Conservation (phyloP, 1,140 invertebrate species). For the Caenorhabditis inopinata region DNA sequence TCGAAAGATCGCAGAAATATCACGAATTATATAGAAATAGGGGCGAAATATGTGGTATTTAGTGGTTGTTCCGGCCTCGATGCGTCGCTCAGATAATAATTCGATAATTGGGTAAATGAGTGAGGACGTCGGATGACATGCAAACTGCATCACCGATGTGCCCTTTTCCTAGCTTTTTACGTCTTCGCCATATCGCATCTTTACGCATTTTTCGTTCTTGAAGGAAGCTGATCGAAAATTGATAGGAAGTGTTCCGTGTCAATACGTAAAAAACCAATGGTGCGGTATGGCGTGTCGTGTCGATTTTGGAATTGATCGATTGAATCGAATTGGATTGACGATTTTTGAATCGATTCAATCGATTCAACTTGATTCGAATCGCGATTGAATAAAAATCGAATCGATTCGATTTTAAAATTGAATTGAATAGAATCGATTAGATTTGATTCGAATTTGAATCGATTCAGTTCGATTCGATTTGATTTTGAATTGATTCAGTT, state of each 20-base stretch:
- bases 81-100: conserved; percentile 32
- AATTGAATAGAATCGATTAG: no score
- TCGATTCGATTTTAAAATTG: no score
- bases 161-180: conserved; percentile 31
- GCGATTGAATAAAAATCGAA: no score
- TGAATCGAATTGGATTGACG: no score
- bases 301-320: no score
- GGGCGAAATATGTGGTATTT: background rate
- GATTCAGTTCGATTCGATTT: no score
- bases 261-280: no score
- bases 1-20: background rate
- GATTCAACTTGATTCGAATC: no score
- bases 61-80: conserved; percentile 23
- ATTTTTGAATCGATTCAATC: no score
- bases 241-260: background rate
- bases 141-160: background rate
- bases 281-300: no score
- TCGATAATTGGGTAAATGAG: conserved; percentile 16
- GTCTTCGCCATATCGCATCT: background rate
- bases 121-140: conserved; percentile 17
- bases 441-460: no score
- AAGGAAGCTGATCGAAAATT: conserved; percentile 7
- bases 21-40: background rate
- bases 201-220: background rate
- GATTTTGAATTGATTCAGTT: no score